A percentile compares a stretch with the other conserved stretches of the same genome.
Evolutionary conservation across 1,140 invertebrate genomes (phyloP).

Genomic region (Batillaria attramentaria): DNA sequence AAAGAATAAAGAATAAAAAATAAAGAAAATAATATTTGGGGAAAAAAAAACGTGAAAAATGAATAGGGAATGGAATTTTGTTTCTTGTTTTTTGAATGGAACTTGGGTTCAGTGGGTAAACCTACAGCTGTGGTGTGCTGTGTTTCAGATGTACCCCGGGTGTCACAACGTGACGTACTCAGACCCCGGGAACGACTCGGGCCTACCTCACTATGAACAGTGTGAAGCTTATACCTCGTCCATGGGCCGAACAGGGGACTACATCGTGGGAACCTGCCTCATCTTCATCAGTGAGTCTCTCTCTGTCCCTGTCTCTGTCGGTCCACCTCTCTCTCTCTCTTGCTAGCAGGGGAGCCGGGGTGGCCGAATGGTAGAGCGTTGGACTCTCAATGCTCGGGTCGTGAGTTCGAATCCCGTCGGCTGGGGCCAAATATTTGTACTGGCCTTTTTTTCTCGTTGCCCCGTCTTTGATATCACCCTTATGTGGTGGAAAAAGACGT

Average conservation of each 20-base stretch:
- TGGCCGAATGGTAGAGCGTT: too few relatives aligned
- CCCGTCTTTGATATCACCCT: too few relatives aligned
- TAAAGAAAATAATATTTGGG: too few relatives aligned
- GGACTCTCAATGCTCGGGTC: too few relatives aligned
- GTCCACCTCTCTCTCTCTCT: too few relatives aligned
- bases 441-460: too few relatives aligned
- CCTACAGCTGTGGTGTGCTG: neutral
- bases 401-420: too few relatives aligned
- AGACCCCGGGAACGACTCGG: neutral
- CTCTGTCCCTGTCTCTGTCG: too few relatives aligned
- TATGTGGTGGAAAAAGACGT: too few relatives aligned
- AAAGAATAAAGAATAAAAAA: neutral
- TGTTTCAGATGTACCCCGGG: neutral
- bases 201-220: neutral
- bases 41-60: neutral
- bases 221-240: neutral
- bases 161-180: neutral
- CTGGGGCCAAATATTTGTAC: too few relatives aligned
- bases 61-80: neutral
- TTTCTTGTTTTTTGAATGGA: neutral
- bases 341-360: too few relatives aligned
- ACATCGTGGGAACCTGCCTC: neutral
- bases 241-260: neutral
- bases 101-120: neutral
- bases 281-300: slow-evolving; percentile 3